Conservation (phyloP, 1,140 invertebrate genomes). For the Cryptotermes secundus region DNA sequence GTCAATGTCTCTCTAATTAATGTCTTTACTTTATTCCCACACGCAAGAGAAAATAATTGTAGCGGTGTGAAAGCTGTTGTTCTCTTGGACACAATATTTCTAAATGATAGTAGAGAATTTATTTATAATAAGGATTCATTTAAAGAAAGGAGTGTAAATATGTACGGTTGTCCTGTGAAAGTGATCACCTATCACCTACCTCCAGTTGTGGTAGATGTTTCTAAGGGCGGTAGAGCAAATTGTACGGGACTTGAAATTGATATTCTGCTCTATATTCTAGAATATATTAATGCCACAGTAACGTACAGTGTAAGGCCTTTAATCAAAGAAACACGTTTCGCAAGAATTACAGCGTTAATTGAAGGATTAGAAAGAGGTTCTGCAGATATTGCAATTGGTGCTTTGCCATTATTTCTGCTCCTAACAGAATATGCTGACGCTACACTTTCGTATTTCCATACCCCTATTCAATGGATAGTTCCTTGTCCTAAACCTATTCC, state of each 20-base stretch:
- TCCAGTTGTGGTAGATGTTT: background rate
- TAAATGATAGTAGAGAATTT: background rate
- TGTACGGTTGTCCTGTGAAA: background rate
- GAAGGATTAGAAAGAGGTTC: background rate
- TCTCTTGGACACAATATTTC: background rate
- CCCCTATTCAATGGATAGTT: background rate
- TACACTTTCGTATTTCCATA: background rate
- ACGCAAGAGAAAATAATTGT: background rate
- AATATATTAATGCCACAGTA: background rate
- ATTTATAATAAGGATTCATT: background rate
- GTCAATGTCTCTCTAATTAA: background rate
- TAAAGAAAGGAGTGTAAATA: background rate
- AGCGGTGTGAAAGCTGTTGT: background rate
- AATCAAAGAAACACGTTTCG: background rate
- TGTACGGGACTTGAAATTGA: background rate
- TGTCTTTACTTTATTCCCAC: background rate
- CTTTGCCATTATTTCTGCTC: background rate
- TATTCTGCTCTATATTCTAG: background rate
- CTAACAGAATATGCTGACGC: background rate
- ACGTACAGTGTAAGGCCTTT: background rate
- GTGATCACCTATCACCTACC: background rate
- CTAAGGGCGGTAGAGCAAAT: background rate
- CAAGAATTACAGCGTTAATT: background rate
- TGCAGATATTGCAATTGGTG: background rate
- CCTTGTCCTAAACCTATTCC: background rate